Evolutionary conservation across 2,113 vertebrate genomes (phyloP).

Genomic region (Pan troglodytes): NHGRI_mPanTro3-v2.1_pri NC_072408.2:33966001-33966500

Average conservation of each 20-base stretch:
- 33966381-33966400: background rate
- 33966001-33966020: constrained; percentile 15
- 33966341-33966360: background rate
- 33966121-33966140: background rate
- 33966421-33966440: background rate
- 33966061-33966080: background rate
- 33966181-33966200: background rate
- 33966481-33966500: background rate
- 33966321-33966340: background rate
- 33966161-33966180: background rate
- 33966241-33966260: background rate
- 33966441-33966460: background rate
- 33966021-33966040: constrained; percentile 7
- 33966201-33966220: background rate
- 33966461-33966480: background rate
- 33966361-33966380: background rate
- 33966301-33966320: background rate
- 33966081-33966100: constrained; percentile 34
- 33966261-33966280: background rate
- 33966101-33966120: background rate
- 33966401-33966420: background rate
- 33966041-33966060: background rate
- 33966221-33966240: background rate
- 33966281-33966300: background rate
- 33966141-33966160: background rate